These are phyloP conservation scores for Choreutis nemorana DNA, from an alignment of 2,888 invertebrate species.

Conservation along the genomic window DNA sequence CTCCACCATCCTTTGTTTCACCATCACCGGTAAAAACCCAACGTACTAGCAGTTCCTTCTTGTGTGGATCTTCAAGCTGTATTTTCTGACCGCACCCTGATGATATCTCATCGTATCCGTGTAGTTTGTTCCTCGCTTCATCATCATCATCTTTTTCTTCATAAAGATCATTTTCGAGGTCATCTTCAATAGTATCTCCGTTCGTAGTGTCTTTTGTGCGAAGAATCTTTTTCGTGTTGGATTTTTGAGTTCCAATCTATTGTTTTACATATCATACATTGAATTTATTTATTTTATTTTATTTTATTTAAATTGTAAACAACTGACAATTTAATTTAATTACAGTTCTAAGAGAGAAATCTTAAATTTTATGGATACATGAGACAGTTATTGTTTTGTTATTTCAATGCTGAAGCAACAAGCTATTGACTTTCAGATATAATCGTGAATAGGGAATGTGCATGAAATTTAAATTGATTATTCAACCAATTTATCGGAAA, in stretches of 20 bases:
- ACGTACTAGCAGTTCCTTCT: constrained; percentile 48
- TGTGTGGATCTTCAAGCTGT: constrained; percentile 45
- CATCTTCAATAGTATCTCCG: constrained; percentile 7
- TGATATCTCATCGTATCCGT: constrained; percentile 44
- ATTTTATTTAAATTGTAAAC: too few relatives aligned
- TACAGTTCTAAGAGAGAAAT: too few relatives aligned
- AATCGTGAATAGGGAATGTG: too few relatives aligned
- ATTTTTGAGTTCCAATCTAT: constrained; percentile 30
- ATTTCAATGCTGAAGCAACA: too few relatives aligned
- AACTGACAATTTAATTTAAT: too few relatives aligned
- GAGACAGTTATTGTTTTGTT: too few relatives aligned
- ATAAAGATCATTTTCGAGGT: constrained; percentile 5
- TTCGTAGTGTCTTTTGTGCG: constrained; percentile 12
- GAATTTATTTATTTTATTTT: too few relatives aligned
- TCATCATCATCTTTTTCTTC: constrained; percentile 17
- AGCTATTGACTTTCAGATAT: too few relatives aligned
- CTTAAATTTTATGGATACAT: too few relatives aligned
- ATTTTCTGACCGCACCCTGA: constrained; percentile 39
- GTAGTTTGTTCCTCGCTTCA: constrained; percentile 23
- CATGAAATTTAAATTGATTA: too few relatives aligned
- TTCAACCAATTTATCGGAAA: too few relatives aligned
- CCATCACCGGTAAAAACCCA: constrained; percentile 8
- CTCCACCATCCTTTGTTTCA: too few relatives aligned
- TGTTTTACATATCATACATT: constrained; percentile 7
- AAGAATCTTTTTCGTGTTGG: constrained; percentile 20